Base-by-base conservation (phyloP, 2,797 vertebrate genomes). In the Centroberyx gerrardi region DNA sequence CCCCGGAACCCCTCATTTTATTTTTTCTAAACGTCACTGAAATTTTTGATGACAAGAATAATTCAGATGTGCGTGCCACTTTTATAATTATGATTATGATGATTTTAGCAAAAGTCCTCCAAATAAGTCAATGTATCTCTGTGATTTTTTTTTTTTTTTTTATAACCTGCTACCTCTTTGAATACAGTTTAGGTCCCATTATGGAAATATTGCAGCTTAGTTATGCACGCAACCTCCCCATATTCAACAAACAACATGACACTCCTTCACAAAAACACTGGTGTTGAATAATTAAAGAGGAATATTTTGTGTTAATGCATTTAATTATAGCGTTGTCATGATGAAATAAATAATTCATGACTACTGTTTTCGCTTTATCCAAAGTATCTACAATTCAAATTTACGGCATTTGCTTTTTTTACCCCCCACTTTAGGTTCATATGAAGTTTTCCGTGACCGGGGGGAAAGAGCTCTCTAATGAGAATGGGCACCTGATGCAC, bases 311-410 rank as follows among this genome's bases (percentile, higher is more conserved):
- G 85, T 90, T 90, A 91, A 92, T 89, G 89, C 80, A 78, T 91
- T 91, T 90, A 90, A 93, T 93, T 92, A 90, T 86, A 80, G 84
- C 80, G 76, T 90, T 82, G 74, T 91, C 84, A 78, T 90, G 87
- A 90, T 88, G 67, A 87, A 80, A 94, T 94, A 82, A 91, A 92
- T 93, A 82, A 93, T 93, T 90, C 88, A 93, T 90, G 53, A 2
- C 0, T 5, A 55, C 49, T 53, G 27, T 36, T 58, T 72, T 51
- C 40, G 53, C 61, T 67, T 76, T 53, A 68, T 80, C 52, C 59
- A 52, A 76, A 82, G 44, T 80, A 90, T 91, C 82, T 91, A 84
- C 85, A 93, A 92, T 90, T 92, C 81, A 90, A 88, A 94, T 91
- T 68, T 33, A 76, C 9, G 71, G 29, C 42, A 7, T 83, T 86